phyloP scores from a whole-genome alignment of 1,140 invertebrate genomes.

The Anoplolepis gracilipes region DNA sequence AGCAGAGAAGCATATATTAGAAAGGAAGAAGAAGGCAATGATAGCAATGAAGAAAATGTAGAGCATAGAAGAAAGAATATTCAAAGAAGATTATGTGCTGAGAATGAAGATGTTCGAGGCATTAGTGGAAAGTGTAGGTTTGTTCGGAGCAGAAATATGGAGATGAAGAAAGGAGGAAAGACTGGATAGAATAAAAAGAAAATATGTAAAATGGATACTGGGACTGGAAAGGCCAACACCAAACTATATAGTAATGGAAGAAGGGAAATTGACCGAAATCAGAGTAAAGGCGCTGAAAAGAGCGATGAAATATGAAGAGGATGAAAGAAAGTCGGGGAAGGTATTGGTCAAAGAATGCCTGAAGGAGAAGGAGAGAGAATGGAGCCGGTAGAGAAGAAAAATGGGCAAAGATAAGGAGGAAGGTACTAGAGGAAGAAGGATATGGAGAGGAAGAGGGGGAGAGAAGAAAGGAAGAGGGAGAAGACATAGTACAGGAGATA shows the following conservation, averaged over 20 bases:
- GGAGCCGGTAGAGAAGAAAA: background rate
- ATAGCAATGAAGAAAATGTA: background rate
- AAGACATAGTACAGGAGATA: no score
- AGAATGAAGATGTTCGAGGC: slow-evolving; percentile 3
- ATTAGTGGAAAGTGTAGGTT: background rate
- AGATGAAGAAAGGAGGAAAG: background rate
- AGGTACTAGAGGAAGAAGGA: no score
- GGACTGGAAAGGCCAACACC: background rate
- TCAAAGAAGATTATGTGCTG: background rate
- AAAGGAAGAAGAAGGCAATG: background rate
- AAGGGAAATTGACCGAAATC: background rate
- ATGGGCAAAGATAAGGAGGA: background rate
- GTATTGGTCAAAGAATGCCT: background rate
- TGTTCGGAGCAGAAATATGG: background rate
- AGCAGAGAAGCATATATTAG: background rate
- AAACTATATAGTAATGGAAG: background rate
- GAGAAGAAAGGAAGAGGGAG: no score
- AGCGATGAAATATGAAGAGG: background rate
- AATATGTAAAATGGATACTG: background rate
- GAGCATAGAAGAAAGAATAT: background rate
- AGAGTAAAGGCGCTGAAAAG: background rate
- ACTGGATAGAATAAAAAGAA: background rate
- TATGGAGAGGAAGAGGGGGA: no score
- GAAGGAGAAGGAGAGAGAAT: background rate
- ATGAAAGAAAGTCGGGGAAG: background rate